phyloP scores from a whole-genome alignment of 2,113 vertebrate species.

The Dicaeum eximium region DNA sequence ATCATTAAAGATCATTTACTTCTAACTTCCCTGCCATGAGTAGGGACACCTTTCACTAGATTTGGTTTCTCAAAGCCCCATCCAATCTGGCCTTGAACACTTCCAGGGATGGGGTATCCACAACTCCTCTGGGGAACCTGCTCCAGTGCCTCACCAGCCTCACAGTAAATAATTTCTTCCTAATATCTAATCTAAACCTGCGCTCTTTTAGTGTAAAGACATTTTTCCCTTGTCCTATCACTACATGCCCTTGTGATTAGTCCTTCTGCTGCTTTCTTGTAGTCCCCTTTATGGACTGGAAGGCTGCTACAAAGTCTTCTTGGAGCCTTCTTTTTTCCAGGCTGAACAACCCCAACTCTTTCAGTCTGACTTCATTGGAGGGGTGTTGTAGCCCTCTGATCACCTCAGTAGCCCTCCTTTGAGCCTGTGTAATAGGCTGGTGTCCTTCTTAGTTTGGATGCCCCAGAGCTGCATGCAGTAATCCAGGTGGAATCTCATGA shows the following conservation, averaged over 20 bases:
- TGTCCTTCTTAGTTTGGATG: not conserved
- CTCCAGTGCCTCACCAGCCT: not conserved
- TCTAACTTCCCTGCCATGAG: not conserved
- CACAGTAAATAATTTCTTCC: not conserved
- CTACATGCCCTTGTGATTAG: not conserved
- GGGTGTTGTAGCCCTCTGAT: not conserved
- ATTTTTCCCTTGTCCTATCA: not conserved
- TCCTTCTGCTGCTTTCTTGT: not conserved
- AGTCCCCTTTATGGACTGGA: not conserved
- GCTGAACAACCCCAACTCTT: not conserved
- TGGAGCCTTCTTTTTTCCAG: not conserved
- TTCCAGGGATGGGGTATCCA: not conserved
- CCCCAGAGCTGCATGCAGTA: not conserved
- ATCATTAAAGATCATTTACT: not conserved
- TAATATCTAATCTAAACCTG: not conserved
- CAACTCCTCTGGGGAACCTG: not conserved
- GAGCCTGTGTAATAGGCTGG: fast-evolving
- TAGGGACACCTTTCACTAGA: not conserved
- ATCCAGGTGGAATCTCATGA: not conserved
- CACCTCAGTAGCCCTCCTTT: not conserved
- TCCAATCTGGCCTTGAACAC: not conserved
- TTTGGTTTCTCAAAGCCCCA: not conserved
- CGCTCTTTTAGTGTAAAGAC: not conserved
- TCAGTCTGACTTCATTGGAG: not conserved
- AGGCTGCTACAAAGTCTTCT: not conserved